Base-by-base conservation (phyloP, 2,113 vertebrate species). In the Prochilodus magdalenae region DNA sequence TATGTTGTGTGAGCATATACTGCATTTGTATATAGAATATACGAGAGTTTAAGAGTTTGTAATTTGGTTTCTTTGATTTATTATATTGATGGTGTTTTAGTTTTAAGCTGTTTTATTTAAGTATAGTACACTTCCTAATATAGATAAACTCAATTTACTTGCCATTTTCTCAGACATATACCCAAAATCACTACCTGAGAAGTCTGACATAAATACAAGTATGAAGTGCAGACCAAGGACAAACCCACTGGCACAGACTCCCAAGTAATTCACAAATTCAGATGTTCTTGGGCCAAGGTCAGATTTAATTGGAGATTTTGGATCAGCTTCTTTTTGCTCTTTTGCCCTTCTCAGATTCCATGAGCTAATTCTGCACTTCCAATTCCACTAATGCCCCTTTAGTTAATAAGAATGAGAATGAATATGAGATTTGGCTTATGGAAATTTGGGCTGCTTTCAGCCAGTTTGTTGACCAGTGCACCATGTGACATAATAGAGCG, bases 301-400 rank as follows among this genome's bases (percentile, higher is more conserved):
- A 63, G 24, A 7, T 65, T 67, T 67, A 67, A 75, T 75, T 75
- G 47, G 13, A 59, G 15, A 36, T 67, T 79, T 47, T 67, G 14
- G 49, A 69, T 82, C 40, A 14, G 36, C 5, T 29, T 62, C 29
- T 0, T 60, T 2, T 0, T 66, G 0, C 18, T 65, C 29, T 11
- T 33, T 16, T 44, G 72, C 36, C 29, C 36, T 59, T 78, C n/a
- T 26, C 49, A 57, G 18, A 79, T 73, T 27, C 18, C 27, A 6
- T 66, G 49, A 67, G 15, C 22, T 71, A 60, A 79, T 71, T 18
- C 51, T 40, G 53, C 10, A 22, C 15, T 27, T 11, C 18, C 60
- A 60, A 71, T 79, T 29, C n/a, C 69, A n/a, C 24, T 60, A 60
- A 60, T 60, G 24, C 57, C 57, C 22, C n/a, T 24, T 60, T 60